A percentile compares a stretch with the other conserved stretches of the same genome.
These are phyloP conservation scores for Enteromius paludinosus DNA, from an alignment of 2,797 vertebrate genomes.

Conservation along the genomic window DNA sequence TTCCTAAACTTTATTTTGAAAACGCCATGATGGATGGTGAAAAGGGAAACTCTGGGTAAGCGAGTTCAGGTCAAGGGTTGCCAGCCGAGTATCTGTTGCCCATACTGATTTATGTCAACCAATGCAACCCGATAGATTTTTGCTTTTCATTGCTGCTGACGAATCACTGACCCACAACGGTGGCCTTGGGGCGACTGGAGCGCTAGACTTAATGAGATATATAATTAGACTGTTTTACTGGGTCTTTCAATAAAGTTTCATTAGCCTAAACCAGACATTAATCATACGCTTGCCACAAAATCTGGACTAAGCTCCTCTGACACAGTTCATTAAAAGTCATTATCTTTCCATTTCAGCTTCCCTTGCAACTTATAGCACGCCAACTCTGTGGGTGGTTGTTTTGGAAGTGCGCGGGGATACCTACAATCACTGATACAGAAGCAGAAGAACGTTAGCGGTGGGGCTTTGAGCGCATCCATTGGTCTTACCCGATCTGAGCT, in stretches of 20 bases:
- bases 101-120: conserved; percentile 69
- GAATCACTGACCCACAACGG: conserved; percentile 79
- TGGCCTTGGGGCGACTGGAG: conserved; percentile 69
- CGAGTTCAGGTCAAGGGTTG: conserved; percentile 16
- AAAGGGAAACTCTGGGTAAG: conserved; percentile 15
- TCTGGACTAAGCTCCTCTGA: conserved; percentile 59
- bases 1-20: background rate
- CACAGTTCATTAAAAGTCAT: conserved; percentile 57
- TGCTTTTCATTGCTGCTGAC: conserved; percentile 75
- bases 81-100: conserved; percentile 61
- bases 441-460: conserved; percentile 26
- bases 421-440: conserved; percentile 18
- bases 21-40: background rate
- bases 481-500: conserved; percentile 92
- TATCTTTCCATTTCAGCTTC: conserved; percentile 38
- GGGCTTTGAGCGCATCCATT: background rate
- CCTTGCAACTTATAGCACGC: background rate
- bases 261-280: conserved; percentile 76
- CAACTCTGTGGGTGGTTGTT: conserved; percentile 4
- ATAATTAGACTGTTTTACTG: conserved; percentile 80
- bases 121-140: conserved; percentile 66
- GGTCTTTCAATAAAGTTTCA: conserved; percentile 70
- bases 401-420: background rate
- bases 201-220: conserved; percentile 77
- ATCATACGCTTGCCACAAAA: conserved; percentile 62